Evolutionary conservation across 2,888 invertebrate genomes (phyloP).

Genomic region (Drosophila cognata): DNA sequence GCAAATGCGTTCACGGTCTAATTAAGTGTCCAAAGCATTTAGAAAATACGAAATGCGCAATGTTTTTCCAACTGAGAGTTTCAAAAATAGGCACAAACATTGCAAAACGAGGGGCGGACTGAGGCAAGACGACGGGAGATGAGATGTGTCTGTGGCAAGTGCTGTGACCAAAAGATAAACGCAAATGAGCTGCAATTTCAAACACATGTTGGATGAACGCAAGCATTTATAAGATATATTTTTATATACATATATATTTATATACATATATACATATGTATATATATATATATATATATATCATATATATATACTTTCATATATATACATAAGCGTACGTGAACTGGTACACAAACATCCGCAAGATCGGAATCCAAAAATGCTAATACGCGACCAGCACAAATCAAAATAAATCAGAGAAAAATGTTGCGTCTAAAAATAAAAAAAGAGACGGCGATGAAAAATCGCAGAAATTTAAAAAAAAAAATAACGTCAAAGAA

Average conservation of each 20-base stretch:
- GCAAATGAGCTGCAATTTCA: constrained; percentile 63
- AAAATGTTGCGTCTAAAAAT: constrained; percentile 71
- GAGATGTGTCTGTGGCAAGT: constrained; percentile 25
- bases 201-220: constrained; percentile 74
- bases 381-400: constrained; percentile 64
- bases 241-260: constrained; percentile 4
- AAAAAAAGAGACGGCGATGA: constrained; percentile 54
- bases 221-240: constrained; percentile 29
- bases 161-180: constrained; percentile 45
- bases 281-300: constrained; percentile 12
- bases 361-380: constrained; percentile 64
- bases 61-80: constrained; percentile 53
- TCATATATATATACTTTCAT: background rate
- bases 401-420: constrained; percentile 67
- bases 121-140: background rate
- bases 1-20: constrained; percentile 41
- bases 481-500: constrained; percentile 33
- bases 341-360: constrained; percentile 10
- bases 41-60: constrained; percentile 52
- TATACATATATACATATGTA: constrained; percentile 5
- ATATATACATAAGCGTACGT: background rate
- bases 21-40: constrained; percentile 62
- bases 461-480: constrained; percentile 31
- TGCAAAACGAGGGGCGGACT: constrained; percentile 13
- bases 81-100: constrained; percentile 57